These are phyloP conservation scores for Proteles cristata DNA, from an alignment of 2,113 vertebrate genomes.

Conservation along the genomic window DNA sequence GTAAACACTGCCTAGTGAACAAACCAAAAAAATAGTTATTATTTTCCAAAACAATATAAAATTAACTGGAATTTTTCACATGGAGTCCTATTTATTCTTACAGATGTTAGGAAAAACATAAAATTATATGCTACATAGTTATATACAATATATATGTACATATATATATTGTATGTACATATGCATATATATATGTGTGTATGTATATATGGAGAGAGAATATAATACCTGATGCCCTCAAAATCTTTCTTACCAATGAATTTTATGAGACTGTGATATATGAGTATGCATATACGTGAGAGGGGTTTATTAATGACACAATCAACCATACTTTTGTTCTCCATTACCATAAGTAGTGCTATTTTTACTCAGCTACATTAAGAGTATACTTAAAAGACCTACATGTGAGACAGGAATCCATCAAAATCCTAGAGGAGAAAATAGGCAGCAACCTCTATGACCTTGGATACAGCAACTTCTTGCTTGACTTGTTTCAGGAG, in stretches of 20 bases:
- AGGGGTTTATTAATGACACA: not conserved
- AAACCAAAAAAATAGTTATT: not conserved
- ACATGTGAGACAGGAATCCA: too few species aligned
- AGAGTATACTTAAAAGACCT: not conserved
- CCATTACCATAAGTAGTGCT: rapidly evolving
- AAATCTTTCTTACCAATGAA: not conserved
- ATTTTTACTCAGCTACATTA: not conserved
- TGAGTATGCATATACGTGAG: not conserved
- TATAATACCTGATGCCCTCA: not conserved
- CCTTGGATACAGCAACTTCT: too few species aligned
- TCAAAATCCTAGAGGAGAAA: too few species aligned
- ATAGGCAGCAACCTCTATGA: too few species aligned
- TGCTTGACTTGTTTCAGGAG: too few species aligned
- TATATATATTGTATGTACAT: too few species aligned
- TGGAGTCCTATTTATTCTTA: not conserved
- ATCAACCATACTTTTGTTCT: not conserved
- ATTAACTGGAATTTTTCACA: not conserved
- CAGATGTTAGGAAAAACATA: not conserved
- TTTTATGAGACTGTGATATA: not conserved
- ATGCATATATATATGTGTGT: too few species aligned
- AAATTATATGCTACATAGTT: not conserved
- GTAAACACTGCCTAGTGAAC: not conserved
- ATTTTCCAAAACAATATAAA: not conserved
- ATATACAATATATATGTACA: too few species aligned
- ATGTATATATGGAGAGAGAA: too few species aligned